These are phyloP conservation scores for Sprattus sprattus DNA, from an alignment of 2,113 vertebrate genomes.

Conservation along the genomic window DNA sequence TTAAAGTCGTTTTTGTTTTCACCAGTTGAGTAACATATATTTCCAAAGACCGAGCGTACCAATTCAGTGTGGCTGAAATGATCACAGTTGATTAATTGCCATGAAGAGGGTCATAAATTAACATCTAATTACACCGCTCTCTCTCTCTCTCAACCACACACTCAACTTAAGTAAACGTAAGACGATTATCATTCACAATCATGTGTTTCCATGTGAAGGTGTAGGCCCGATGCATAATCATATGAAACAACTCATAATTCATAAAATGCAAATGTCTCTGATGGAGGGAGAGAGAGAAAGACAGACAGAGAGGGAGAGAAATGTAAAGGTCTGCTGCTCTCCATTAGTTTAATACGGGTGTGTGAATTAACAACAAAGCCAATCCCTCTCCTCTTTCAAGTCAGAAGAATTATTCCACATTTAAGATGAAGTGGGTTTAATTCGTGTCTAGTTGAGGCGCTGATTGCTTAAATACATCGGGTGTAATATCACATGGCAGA, in stretches of 20 bases:
- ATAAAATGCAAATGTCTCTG: slow-evolving; percentile 5
- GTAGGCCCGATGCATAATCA: slow-evolving; percentile 2
- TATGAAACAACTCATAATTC: neutral
- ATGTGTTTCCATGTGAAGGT: slow-evolving; percentile 12
- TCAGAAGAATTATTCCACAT: neutral
- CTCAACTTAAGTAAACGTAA: slow-evolving; percentile 30
- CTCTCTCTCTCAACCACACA: neutral
- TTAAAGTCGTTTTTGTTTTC: slow-evolving; percentile 42
- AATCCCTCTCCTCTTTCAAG: neutral
- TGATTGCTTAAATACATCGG: slow-evolving; percentile 32
- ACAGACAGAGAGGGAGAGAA: neutral
- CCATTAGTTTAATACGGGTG: slow-evolving; percentile 11
- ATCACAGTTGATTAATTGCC: slow-evolving; percentile 53
- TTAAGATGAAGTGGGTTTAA: slow-evolving; percentile 31
- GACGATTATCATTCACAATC: slow-evolving; percentile 27
- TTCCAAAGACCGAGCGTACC: slow-evolving; percentile 38
- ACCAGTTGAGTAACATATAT: slow-evolving; percentile 24
- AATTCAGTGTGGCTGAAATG: slow-evolving; percentile 43
- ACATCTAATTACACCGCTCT: slow-evolving; percentile 44
- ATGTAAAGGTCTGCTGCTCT: neutral
- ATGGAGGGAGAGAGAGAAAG: neutral
- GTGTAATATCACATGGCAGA: slow-evolving; percentile 37
- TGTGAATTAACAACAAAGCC: slow-evolving; percentile 16
- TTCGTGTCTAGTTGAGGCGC: slow-evolving; percentile 27
- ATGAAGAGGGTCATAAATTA: slow-evolving; percentile 48